Conservation (phyloP, 2,888 invertebrate species). For the Bembecia ichneumoniformis region DNA sequence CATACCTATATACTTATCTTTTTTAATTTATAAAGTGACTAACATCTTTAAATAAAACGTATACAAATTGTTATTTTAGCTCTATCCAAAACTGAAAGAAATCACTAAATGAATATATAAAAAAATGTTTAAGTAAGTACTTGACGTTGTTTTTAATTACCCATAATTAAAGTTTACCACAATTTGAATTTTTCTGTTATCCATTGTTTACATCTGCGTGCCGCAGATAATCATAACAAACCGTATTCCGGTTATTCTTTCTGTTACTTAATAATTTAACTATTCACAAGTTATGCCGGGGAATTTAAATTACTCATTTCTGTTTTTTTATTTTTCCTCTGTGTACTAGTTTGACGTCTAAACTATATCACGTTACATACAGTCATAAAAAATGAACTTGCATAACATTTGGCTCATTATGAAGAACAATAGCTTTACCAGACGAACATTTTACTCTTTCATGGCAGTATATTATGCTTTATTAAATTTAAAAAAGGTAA, state of each 20-base stretch:
- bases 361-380: conserved; percentile 29
- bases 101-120: conserved; percentile 13
- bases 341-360: conserved; percentile 10
- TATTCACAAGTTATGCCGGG: background rate
- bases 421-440: conserved; percentile 50
- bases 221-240: too few relatives aligned
- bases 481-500: conserved; percentile 41
- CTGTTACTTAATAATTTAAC: background rate
- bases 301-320: too few relatives aligned
- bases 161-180: background rate
- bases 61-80: too few relatives aligned
- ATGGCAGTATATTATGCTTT: conserved; percentile 51
- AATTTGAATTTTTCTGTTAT: too few relatives aligned
- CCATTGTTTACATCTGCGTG: too few relatives aligned
- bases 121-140: background rate
- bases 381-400: conserved; percentile 26
- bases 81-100: too few relatives aligned
- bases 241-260: too few relatives aligned
- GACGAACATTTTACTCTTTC: conserved; percentile 51
- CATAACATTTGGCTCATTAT: conserved; percentile 43
- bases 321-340: too few relatives aligned
- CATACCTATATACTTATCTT: too few relatives aligned
- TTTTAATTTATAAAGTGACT: too few relatives aligned
- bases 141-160: background rate
- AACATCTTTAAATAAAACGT: too few relatives aligned